Evolutionary conservation across 2,113 vertebrate genomes (phyloP), one percentile per base, ranked within the genome.

Genomic region (Reinhardtius hippoglossoides): DNA sequence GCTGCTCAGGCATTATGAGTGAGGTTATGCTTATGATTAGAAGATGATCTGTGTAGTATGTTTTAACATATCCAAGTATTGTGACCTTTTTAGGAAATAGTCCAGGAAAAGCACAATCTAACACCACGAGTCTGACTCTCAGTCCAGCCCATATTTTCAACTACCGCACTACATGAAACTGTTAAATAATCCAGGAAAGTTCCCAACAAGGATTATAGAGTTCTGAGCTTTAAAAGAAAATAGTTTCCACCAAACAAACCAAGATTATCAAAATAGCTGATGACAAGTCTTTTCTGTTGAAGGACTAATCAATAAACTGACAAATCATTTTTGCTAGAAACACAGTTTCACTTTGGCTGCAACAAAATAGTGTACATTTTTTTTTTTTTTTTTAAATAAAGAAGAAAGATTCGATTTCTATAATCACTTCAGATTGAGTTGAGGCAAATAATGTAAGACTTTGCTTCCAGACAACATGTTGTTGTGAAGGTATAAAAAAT

Each of bases 1-100:
- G 40, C 40, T 42, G 40, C 40, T 13, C 40, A 42, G 40, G 63
- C 57, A 61, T 67, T 60, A 27, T 56, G 35, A 71, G 60, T 66
- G 48, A 80, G n/a, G 18, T 57, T 16, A 48, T 18, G 8, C 2
- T 63, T 55, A 69, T 37, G 37, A 56, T 52, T 60, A 48, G 37
- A 50, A 12, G 46, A 16, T 50, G 46, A 18, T 48, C 46, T 50
- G 4, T 50, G 46, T 16, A 50, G 50, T 21, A 4, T n/a, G 50
- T 54, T 54, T 16, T 3, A n/a, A 9, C 6, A 54, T 1, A 20
- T 50, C 16, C 4, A 1, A 24, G 21, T 23, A 12, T 13, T 21
- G 9, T 8, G 9, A 12, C 50, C 50, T 16, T n/a, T 54, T 54
- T 54, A 54, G 50, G 50, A n/a, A 54, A 21, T 3, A 54, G 50